Percentiles rank a stretch among this genome's conserved stretches.
Evolutionary conservation across 2,113 vertebrate genomes (phyloP).

Genomic region (Notechis scutatus): DNA sequence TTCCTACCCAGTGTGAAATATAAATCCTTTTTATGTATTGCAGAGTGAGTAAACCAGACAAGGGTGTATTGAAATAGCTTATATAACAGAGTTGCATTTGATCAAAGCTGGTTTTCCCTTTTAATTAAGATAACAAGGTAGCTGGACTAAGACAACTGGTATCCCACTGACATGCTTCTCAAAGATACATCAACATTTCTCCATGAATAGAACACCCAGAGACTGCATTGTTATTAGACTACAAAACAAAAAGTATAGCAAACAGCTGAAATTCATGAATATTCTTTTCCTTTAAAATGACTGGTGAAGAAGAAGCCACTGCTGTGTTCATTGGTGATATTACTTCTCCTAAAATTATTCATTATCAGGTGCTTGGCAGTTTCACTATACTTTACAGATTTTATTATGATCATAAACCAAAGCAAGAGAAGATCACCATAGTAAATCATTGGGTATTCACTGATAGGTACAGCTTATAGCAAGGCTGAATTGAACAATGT

Average conservation of each 20-base stretch:
- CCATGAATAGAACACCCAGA: conserved; percentile 42
- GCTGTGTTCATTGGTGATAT: not conserved
- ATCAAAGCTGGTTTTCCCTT: conserved; percentile 65
- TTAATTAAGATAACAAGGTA: conserved; percentile 67
- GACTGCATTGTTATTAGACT: conserved; percentile 10
- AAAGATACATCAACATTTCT: conserved; percentile 53
- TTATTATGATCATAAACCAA: not conserved
- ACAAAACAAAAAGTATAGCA: not conserved
- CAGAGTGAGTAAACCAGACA: conserved; percentile 63
- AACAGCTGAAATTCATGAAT: conserved; percentile 28
- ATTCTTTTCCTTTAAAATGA: conserved; percentile 6
- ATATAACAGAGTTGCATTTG: conserved; percentile 56
- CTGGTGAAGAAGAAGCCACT: not conserved
- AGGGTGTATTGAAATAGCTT: conserved; percentile 60
- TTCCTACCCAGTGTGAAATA: conserved; percentile 67
- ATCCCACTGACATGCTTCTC: conserved; percentile 43
- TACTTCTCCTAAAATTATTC: not conserved
- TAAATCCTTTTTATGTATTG: conserved; percentile 64
- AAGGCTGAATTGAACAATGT: not conserved
- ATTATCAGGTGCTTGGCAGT: not conserved
- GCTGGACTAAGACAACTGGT: conserved; percentile 59
- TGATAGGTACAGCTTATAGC: not conserved
- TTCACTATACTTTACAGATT: not conserved
- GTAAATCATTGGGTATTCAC: not conserved
- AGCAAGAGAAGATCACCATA: not conserved